Evolutionary conservation across 2,888 invertebrate species (phyloP), one percentile per base, ranked within the genome.

Genomic region (Orthosia cruda): DNA sequence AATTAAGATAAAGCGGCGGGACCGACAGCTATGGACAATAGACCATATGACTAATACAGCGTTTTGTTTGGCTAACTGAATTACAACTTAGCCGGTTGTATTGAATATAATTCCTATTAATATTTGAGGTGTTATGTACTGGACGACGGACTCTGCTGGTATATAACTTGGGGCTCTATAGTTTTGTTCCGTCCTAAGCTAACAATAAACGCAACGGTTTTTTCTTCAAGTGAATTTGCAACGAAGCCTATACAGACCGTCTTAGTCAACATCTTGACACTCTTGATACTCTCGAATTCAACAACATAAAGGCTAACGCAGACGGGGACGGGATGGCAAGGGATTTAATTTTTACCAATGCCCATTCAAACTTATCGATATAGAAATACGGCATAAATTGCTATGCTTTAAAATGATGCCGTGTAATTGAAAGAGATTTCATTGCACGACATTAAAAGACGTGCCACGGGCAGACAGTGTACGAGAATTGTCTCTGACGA

Each of bases 1-100:
- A 96, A 96, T 96, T 96, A 96, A 96, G 96, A 96, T 96, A 96
- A 95, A 95, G 95, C 94, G 91, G 90, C 90, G 89, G 89, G 91
- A 92, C 92, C 92, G 95, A 95, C 96, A 95, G 95, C 93, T 91
- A 89, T 89, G 92, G 93, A 96, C 96, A 96, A 96, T 96, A 92
- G 93, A 90, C 87, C 90, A 93, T 93, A 93, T 96, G 96, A 96
- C 96, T 95, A 96, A 95, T 94, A 92, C 93, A 89, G 85, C 93
- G 93, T 95, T 95, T 95, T 95, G 96, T 95, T 95, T 93, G 89
- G 91, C 92, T 95, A 94, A 95, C 94, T 92, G 93, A 94, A 92
- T 93, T 94, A 94, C 91, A 92, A 92, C 91, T 83, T 82, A 89
- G 85, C 90, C 80, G 80, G 87, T 80, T 81, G 84, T 87, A 80